Evolutionary conservation across 2,888 invertebrate species (phyloP).

Genomic region (Heliconius hortense): DNA sequence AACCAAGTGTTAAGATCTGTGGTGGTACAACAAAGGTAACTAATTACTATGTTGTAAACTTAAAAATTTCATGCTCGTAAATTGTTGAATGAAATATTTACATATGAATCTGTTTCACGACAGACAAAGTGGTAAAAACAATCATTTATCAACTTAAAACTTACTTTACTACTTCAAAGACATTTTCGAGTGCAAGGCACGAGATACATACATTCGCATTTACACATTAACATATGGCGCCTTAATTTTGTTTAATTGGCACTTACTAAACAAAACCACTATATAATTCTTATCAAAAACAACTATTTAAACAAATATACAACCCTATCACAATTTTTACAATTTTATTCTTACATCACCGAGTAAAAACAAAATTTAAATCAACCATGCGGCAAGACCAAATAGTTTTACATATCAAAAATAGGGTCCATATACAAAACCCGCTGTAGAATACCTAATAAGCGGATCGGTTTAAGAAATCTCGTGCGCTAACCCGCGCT

Average conservation of each 20-base stretch:
- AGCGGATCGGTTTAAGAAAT: conserved; percentile 77
- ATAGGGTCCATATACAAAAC: conserved; percentile 54
- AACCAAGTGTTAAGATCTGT: not conserved
- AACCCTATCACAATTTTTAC: not conserved
- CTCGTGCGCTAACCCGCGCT: conserved; percentile 71
- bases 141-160: not conserved
- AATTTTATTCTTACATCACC: not conserved
- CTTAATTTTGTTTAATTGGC: not conserved
- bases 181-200: not conserved
- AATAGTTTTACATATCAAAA: conserved; percentile 52
- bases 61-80: not conserved
- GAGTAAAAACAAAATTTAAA: not conserved
- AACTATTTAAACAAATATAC: not conserved
- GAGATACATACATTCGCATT: not conserved
- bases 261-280: not conserved
- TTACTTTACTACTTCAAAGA: not conserved
- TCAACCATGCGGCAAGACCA: conserved; percentile 37
- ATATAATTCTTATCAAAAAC: not conserved
- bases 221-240: not conserved
- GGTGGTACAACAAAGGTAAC: not conserved
- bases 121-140: not conserved
- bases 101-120: not conserved
- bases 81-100: too few relatives aligned
- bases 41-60: not conserved
- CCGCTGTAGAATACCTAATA: conserved; percentile 71